These are phyloP conservation scores for Petrocephalus schoutedeni DNA, from an alignment of 2,797 vertebrate species.

Conservation along the genomic window DNA sequence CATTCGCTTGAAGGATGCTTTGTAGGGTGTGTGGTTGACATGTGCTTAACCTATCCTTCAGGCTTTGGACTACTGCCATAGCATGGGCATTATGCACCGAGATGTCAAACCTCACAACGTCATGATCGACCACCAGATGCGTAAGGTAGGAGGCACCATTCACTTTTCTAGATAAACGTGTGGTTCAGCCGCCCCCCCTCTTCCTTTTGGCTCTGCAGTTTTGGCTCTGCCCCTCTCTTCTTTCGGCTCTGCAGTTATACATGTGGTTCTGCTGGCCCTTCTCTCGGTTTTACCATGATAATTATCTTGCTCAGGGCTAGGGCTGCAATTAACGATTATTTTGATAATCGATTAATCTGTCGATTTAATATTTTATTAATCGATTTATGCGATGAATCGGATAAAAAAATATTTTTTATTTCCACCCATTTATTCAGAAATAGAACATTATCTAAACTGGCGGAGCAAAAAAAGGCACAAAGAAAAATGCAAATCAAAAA, in stretches of 20 bases:
- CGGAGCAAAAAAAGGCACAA: no score
- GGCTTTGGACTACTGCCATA: conserved; percentile 95
- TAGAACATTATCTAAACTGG: no score
- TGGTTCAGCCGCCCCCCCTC: not conserved
- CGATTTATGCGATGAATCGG: no score
- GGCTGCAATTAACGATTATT: no score
- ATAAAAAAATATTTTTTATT: no score
- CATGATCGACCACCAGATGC: conserved; percentile 93
- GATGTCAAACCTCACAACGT: conserved; percentile 94
- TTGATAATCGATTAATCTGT: no score
- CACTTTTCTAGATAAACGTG: not conserved
- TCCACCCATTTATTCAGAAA: no score
- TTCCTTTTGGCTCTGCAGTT: not conserved
- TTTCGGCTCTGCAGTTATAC: not conserved
- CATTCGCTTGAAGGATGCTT: not conserved
- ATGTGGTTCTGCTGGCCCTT: not conserved
- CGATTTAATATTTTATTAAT: no score
- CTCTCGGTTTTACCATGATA: not conserved
- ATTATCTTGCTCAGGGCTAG: no score
- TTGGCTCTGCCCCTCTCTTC: not conserved
- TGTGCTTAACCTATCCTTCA: conserved; percentile 36
- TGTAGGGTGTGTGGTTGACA: not conserved
- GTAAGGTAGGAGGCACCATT: conserved; percentile 72
- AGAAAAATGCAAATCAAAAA: no score
- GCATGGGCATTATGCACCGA: conserved; percentile 94